A percentile compares a stretch with the other conserved stretches of the same genome.
Conservation (phyloP, 1,140 invertebrate species). For the Drosophila arizonae region DNA sequence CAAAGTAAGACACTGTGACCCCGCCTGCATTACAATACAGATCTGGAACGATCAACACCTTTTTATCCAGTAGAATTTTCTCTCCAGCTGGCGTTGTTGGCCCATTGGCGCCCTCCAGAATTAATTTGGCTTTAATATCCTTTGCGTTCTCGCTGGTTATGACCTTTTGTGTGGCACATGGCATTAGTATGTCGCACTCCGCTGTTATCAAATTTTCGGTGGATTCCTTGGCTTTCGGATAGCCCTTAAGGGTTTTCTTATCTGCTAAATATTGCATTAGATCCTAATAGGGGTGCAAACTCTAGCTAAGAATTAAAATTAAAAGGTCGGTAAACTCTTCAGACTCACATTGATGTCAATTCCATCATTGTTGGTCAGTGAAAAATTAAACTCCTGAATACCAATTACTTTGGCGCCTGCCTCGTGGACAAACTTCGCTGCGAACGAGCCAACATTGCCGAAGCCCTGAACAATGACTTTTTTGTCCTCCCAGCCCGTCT, state of each 20-base stretch:
- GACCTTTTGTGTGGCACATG: conserved; percentile 93
- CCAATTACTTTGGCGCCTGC: conserved; percentile 92
- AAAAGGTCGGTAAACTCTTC: neutral
- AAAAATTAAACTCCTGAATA: conserved; percentile 89
- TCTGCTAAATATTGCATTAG: conserved; percentile 37
- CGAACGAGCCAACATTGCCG: conserved; percentile 94
- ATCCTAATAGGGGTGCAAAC: conserved; percentile 33
- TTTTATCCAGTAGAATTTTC: conserved; percentile 88
- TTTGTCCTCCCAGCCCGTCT: conserved; percentile 89
- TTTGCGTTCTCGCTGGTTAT: conserved; percentile 90
- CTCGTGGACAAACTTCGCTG: conserved; percentile 89
- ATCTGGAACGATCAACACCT: conserved; percentile 93
- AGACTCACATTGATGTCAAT: conserved; percentile 88
- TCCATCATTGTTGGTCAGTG: conserved; percentile 89
- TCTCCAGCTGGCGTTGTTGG: conserved; percentile 93
- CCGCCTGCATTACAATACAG: conserved; percentile 93
- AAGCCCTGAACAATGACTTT: conserved; percentile 95
- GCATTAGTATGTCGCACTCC: conserved; percentile 93
- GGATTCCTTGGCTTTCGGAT: conserved; percentile 87
- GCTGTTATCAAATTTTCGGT: conserved; percentile 87
- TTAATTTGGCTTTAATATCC: conserved; percentile 89
- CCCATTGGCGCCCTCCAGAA: conserved; percentile 93
- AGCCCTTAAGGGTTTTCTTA: conserved; percentile 90
- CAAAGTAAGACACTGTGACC: conserved; percentile 96
- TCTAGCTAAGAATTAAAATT: neutral